Evolutionary conservation across 2,113 vertebrate species (phyloP).

Genomic region (Otolemur garnettii): DNA sequence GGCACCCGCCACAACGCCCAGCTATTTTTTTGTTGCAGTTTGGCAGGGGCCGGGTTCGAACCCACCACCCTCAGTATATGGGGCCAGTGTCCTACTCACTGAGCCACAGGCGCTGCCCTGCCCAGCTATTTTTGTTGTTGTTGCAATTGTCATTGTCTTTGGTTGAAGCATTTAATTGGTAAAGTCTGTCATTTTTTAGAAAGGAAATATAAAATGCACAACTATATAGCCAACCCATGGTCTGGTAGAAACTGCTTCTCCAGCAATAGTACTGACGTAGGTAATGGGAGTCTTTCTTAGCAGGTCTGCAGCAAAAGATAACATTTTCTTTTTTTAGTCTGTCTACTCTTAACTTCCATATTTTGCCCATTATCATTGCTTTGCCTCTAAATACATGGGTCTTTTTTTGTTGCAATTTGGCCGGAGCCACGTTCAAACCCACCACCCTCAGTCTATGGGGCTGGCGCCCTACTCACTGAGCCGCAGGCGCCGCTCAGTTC

Average conservation of each 20-base stretch:
- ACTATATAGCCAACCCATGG: not conserved
- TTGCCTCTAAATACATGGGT: constrained; percentile 44
- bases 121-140: no score
- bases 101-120: no score
- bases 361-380: not conserved
- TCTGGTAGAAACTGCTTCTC: constrained; percentile 56
- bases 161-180: constrained; percentile 57
- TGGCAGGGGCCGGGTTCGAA: no score
- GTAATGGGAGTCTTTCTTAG: not conserved
- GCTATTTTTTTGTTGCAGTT: no score
- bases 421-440: no score
- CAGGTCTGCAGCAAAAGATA: constrained; percentile 4
- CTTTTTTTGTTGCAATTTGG: not conserved
- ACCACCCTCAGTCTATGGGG: no score
- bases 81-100: no score
- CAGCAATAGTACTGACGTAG: constrained; percentile 14
- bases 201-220: constrained; percentile 35
- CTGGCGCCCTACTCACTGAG: no score
- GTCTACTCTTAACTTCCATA: not conserved
- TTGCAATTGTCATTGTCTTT: not conserved
- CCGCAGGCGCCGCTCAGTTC: no score
- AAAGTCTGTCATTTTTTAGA: constrained; percentile 43
- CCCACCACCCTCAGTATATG: no score
- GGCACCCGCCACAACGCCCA: no score
- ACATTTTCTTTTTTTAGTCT: not conserved